These are phyloP conservation scores for Parotocinclus haroldoi DNA, from an alignment of 2,797 vertebrate species.

Conservation along the genomic window DNA sequence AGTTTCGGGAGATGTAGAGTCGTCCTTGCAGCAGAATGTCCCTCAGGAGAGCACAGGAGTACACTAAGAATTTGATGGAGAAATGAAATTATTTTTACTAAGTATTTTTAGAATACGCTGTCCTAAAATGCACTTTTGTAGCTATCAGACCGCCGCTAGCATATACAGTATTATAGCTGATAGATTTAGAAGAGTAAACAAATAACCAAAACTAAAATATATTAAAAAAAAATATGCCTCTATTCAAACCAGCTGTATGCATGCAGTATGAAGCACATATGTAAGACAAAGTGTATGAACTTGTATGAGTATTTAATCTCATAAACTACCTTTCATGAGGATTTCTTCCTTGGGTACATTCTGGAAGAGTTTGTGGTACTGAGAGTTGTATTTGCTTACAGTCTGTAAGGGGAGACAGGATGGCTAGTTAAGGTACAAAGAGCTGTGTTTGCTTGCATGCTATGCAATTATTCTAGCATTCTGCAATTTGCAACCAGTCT, in stretches of 20 bases:
- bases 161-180: too few relatives aligned
- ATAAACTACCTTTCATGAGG: constrained; percentile 86
- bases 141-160: too few relatives aligned
- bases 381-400: constrained; percentile 91
- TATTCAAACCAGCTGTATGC: too few relatives aligned
- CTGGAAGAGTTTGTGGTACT: constrained; percentile 96
- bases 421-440: constrained; percentile 50
- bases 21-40: constrained; percentile 93
- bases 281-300: background rate
- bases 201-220: too few relatives aligned
- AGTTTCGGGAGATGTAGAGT: constrained; percentile 95
- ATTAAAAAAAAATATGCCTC: too few relatives aligned
- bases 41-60: constrained; percentile 92
- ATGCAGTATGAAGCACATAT: too few relatives aligned
- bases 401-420: constrained; percentile 80
- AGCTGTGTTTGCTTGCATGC: constrained; percentile 10
- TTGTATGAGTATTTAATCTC: background rate
- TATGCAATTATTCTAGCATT: too few relatives aligned
- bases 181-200: too few relatives aligned
- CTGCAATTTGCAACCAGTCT: too few relatives aligned
- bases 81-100: background rate
- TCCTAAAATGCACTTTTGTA: too few relatives aligned
- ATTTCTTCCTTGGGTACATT: constrained; percentile 87
- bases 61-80: constrained; percentile 68
- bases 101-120: background rate